These are phyloP conservation scores for Sialis fuliginosa DNA, from an alignment of 2,888 invertebrate species.

Conservation along the genomic window DNA sequence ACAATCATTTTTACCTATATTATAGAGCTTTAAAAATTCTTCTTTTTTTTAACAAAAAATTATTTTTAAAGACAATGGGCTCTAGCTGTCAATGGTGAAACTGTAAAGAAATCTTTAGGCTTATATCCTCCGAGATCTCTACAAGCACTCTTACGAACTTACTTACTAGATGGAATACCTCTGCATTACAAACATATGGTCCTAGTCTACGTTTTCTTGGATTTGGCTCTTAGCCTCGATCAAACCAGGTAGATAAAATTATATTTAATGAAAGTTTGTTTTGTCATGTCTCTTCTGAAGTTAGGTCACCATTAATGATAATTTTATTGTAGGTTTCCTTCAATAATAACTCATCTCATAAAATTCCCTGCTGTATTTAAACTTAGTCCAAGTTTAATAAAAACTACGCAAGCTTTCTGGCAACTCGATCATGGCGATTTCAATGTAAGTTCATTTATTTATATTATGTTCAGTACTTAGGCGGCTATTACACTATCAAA, in stretches of 20 bases:
- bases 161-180: slow-evolving; percentile 47
- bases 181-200: slow-evolving; percentile 60
- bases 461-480: no score
- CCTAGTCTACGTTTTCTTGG: slow-evolving; percentile 64
- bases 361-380: slow-evolving; percentile 69
- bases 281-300: background rate
- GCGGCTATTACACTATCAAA: no score
- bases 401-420: slow-evolving; percentile 77
- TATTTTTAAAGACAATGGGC: slow-evolving; percentile 35
- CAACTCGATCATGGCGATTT: slow-evolving; percentile 73
- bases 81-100: slow-evolving; percentile 18
- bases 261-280: background rate
- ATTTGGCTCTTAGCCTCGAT: slow-evolving; percentile 54
- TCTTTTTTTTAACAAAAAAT: slow-evolving; percentile 19
- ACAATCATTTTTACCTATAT: background rate
- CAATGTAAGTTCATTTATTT: slow-evolving; percentile 33
- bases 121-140: slow-evolving; percentile 72
- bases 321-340: slow-evolving; percentile 28
- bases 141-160: slow-evolving; percentile 57
- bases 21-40: slow-evolving; percentile 14
- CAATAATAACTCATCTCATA: slow-evolving; percentile 50
- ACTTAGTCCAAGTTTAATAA: slow-evolving; percentile 52
- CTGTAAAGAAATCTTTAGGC: slow-evolving; percentile 31
- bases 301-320: background rate
- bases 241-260: slow-evolving; percentile 28